Evolutionary conservation across 2,113 vertebrate genomes (phyloP).

Genomic region (Anhinga rufa): DNA sequence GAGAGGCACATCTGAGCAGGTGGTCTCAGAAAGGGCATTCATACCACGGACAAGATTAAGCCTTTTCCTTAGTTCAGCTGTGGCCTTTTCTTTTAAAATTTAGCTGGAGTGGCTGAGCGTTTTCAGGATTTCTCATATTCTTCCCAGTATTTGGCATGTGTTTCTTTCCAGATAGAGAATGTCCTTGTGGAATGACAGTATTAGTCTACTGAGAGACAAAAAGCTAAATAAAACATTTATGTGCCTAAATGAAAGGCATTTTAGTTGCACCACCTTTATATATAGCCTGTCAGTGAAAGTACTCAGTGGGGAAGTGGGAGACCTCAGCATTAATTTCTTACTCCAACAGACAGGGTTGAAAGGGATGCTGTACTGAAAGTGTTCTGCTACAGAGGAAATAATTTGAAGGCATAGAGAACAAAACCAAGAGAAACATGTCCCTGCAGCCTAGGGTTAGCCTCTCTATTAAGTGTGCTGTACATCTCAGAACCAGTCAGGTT

Average conservation of each 20-base stretch:
- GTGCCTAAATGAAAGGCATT: conserved; percentile 36
- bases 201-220: conserved; percentile 26
- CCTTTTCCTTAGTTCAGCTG: neutral
- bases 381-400: neutral
- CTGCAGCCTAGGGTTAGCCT: neutral
- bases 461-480: neutral
- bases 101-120: neutral
- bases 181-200: conserved; percentile 20
- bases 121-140: neutral
- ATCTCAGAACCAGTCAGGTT: neutral
- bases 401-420: neutral
- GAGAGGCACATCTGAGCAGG: neutral
- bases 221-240: conserved; percentile 56
- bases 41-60: neutral
- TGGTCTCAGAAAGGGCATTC: neutral
- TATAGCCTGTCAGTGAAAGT: conserved; percentile 23
- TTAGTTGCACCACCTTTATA: conserved; percentile 45
- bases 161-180: conserved; percentile 26
- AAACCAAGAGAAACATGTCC: neutral
- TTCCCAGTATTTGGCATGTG: neutral
- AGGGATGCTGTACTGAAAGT: neutral
- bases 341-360: neutral
- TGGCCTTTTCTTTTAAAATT: neutral
- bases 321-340: conserved; percentile 52
- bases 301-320: conserved; percentile 42